These are phyloP conservation scores for Dicerorhinus sumatrensis DNA, from an alignment of 2,113 vertebrate species.

Conservation along the genomic window DNA sequence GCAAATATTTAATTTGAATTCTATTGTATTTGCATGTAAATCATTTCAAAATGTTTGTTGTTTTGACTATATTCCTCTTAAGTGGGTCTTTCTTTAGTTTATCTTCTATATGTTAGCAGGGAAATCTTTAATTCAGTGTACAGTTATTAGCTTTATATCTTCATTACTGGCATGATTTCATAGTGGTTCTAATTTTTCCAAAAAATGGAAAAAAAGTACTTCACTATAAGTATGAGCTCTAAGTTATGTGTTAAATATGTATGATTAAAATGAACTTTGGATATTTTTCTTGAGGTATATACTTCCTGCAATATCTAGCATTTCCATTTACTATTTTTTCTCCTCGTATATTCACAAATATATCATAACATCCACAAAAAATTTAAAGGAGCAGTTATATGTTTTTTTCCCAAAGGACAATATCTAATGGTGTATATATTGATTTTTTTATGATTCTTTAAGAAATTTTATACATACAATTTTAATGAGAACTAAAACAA, in stretches of 20 bases:
- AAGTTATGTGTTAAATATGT: not conserved
- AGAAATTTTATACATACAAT: not conserved
- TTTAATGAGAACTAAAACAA: slow-evolving; percentile 32
- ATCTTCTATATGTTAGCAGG: not conserved
- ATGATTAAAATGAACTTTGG: not conserved
- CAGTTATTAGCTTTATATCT: not conserved
- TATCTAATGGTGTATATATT: not conserved
- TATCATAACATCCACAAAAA: not conserved
- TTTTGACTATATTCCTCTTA: not conserved
- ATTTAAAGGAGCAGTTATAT: not conserved
- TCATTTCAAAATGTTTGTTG: slow-evolving; percentile 17
- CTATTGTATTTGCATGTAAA: not conserved
- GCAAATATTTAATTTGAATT: slow-evolving; percentile 35
- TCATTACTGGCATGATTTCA: slow-evolving; percentile 20
- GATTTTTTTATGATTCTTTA: slow-evolving; percentile 34
- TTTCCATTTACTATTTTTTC: not conserved
- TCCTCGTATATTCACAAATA: not conserved
- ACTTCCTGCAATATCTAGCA: not conserved
- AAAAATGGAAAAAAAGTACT: not conserved
- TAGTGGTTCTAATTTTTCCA: not conserved
- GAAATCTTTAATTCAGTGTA: not conserved
- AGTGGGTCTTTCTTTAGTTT: not conserved
- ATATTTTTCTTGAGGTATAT: not conserved
- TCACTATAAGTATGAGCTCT: not conserved
- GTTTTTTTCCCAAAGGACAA: not conserved